Percentiles rank a stretch among this genome's conserved stretches.
phyloP scores from a whole-genome alignment of 1,140 invertebrate species.

The Apocrypta bakeri region DNA sequence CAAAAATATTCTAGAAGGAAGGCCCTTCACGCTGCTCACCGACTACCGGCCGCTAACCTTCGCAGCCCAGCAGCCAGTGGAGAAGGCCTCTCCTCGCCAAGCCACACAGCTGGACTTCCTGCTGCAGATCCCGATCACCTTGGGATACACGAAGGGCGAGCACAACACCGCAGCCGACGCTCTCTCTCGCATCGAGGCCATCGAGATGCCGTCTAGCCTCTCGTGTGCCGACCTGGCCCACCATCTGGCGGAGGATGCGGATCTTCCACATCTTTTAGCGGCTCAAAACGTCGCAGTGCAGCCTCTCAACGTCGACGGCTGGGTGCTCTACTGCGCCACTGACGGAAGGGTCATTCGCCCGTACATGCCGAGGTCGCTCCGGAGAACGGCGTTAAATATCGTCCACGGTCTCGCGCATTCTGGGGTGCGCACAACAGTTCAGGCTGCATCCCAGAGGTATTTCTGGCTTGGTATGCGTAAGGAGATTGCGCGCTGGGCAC shows the following conservation, averaged over 20 bases:
- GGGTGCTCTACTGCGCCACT: neutral
- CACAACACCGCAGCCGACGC: conserved; percentile 54
- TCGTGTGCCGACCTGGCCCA: conserved; percentile 41
- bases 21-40: too few relatives aligned
- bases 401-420: neutral
- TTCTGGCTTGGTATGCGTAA: conserved; percentile 57
- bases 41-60: neutral
- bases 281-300: too few relatives aligned
- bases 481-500: conserved; percentile 50
- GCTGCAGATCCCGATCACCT: conserved; percentile 45
- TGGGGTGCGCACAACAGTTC: conserved; percentile 22
- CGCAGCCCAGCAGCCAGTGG: conserved; percentile 38
- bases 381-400: neutral
- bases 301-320: neutral
- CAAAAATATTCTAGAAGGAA: too few relatives aligned
- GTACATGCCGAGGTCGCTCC: neutral
- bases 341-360: neutral
- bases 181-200: conserved; percentile 42
- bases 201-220: conserved; percentile 48
- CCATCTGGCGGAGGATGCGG: conserved; percentile 48
- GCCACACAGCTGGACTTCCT: conserved; percentile 54
- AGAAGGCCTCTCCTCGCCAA: neutral
- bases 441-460: conserved; percentile 51
- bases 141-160: conserved; percentile 49
- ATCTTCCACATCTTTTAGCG: conserved; percentile 16